A percentile compares a stretch with the other conserved stretches of the same genome.
These are phyloP conservation scores for Bugulina stolonifera DNA, from an alignment of 2,888 invertebrate species.

Conservation along the genomic window DNA sequence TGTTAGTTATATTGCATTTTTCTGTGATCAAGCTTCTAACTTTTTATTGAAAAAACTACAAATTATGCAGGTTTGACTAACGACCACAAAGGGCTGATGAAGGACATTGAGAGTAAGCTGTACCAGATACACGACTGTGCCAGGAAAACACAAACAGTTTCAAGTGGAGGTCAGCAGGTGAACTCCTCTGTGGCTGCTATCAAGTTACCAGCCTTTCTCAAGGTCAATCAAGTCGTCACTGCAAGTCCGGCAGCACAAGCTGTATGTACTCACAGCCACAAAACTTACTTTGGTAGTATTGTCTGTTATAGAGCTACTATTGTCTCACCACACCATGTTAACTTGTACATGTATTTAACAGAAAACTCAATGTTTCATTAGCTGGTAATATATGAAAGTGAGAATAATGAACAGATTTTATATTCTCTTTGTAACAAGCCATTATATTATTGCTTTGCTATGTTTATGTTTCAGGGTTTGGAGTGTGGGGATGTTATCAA, in stretches of 20 bases:
- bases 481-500: slow-evolving; percentile 41
- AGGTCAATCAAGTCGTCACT: slow-evolving; percentile 66
- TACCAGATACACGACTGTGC: slow-evolving; percentile 57
- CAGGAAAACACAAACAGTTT: slow-evolving; percentile 31
- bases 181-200: slow-evolving; percentile 31
- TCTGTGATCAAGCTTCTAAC: no score
- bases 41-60: no score
- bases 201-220: slow-evolving; percentile 59
- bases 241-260: slow-evolving; percentile 72
- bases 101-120: slow-evolving; percentile 72
- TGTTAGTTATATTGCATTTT: background rate
- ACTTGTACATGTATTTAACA: no score
- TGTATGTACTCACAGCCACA: no score
- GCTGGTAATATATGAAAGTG: no score
- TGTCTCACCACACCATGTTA: no score
- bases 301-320: no score
- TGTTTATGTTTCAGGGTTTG: slow-evolving; percentile 37
- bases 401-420: no score
- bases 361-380: no score
- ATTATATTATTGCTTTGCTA: background rate
- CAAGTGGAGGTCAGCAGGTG: background rate
- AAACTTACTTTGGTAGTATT: no score
- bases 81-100: slow-evolving; percentile 78
- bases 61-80: slow-evolving; percentile 71
- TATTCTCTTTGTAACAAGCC: background rate